Conservation (phyloP, 2,113 vertebrate genomes). For the Chunga burmeisteri region DNA sequence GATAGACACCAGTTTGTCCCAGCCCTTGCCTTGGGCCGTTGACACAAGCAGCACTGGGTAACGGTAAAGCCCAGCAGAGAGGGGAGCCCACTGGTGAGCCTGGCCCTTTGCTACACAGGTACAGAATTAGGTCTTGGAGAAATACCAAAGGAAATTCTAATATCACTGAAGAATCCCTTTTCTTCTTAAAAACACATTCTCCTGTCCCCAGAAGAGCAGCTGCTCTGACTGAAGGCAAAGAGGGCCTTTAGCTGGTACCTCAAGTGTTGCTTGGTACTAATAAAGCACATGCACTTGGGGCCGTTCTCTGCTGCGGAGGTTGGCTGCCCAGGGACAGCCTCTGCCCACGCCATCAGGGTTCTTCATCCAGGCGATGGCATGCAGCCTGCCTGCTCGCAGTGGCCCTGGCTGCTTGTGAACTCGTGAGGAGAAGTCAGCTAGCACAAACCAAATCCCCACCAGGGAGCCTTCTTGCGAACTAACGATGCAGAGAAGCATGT, state of each 20-base stretch:
- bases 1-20: background rate
- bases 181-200: background rate
- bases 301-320: background rate
- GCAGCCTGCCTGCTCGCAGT: background rate
- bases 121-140: background rate
- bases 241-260: background rate
- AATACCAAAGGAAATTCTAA: background rate
- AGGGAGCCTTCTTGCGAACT: background rate
- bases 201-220: background rate
- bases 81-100: background rate
- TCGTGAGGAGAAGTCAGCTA: background rate
- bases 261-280: background rate
- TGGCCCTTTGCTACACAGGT: background rate
- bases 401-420: background rate
- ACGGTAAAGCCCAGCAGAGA: background rate
- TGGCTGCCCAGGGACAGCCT: background rate
- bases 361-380: background rate
- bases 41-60: background rate
- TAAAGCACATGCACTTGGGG: background rate
- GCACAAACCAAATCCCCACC: background rate
- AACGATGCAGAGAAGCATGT: background rate
- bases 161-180: background rate
- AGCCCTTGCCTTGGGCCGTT: background rate
- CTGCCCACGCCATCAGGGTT: background rate
- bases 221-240: background rate